Evolutionary conservation across 2,888 invertebrate species (phyloP).

Genomic region (Acronicta aceris): DNA sequence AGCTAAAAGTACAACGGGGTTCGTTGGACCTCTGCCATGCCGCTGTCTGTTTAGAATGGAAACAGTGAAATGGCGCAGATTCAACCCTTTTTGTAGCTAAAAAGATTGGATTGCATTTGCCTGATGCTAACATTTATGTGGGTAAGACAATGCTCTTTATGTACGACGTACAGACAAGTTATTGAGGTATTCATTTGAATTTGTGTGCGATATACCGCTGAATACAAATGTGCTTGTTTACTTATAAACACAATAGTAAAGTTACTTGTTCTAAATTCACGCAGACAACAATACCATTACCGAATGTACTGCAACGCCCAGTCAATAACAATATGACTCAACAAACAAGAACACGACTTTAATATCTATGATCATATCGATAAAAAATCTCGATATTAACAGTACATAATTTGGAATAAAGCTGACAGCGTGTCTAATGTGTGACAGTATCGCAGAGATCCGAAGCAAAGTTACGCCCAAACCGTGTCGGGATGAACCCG

Average conservation of each 20-base stretch:
- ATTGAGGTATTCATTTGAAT: constrained; percentile 53
- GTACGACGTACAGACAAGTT: constrained; percentile 46
- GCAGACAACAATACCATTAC: constrained; percentile 49
- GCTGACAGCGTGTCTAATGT: constrained; percentile 67
- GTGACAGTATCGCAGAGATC: constrained; percentile 68
- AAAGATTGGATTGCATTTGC: constrained; percentile 72
- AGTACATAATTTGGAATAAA: constrained; percentile 56
- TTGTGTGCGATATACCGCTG: constrained; percentile 46
- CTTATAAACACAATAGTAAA: constrained; percentile 46
- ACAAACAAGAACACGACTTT: constrained; percentile 35
- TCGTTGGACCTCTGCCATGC: constrained; percentile 52
- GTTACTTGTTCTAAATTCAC: constrained; percentile 40
- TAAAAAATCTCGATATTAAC: constrained; percentile 47
- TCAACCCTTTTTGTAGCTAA: constrained; percentile 66
- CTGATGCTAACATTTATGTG: constrained; percentile 67
- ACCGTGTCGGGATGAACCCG: constrained; percentile 69
- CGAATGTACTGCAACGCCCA: constrained; percentile 37
- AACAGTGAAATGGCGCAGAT: constrained; percentile 65
- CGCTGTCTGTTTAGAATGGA: constrained; percentile 66
- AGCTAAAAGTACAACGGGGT: constrained; percentile 48
- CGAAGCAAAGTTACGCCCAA: constrained; percentile 68
- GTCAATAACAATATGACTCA: constrained; percentile 38
- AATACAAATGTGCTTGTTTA: constrained; percentile 50
- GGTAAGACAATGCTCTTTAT: constrained; percentile 69
- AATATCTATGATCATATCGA: constrained; percentile 38